These are phyloP conservation scores for Leptobrachium ailaonicum DNA, from an alignment of 2,113 vertebrate genomes.

Conservation along the genomic window DNA sequence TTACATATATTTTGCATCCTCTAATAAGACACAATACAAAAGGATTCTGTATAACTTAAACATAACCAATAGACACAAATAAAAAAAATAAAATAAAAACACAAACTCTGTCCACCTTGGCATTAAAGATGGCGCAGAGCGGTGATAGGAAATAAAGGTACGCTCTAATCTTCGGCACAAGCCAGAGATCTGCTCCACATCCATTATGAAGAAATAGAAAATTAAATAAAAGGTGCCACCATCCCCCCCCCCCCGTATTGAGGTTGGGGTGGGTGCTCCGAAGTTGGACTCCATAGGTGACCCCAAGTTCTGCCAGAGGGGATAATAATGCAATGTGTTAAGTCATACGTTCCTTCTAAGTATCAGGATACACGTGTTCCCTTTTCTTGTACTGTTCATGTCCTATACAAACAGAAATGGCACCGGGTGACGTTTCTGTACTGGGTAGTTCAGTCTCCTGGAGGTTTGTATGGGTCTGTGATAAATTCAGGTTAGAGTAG, in stretches of 20 bases:
- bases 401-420: not conserved
- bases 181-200: conserved; percentile 42
- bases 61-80: conserved; percentile 47
- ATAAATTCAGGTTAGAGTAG: conserved; percentile 3
- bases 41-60: conserved; percentile 50
- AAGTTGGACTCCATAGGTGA: conserved; percentile 3
- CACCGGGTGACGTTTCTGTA: not conserved
- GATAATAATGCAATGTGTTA: conserved; percentile 17
- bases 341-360: conserved; percentile 17
- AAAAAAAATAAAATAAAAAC: conserved; percentile 22
- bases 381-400: conserved; percentile 27
- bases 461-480: not conserved
- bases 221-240: conserved; percentile 46
- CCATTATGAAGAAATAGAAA: conserved; percentile 38
- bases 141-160: conserved; percentile 35
- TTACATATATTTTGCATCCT: conserved; percentile 50
- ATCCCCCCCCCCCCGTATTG: conserved; percentile 4
- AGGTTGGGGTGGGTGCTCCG: conserved; percentile 28
- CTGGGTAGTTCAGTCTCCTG: not conserved
- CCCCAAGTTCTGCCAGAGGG: conserved; percentile 23
- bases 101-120: conserved; percentile 32
- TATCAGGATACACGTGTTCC: conserved; percentile 32
- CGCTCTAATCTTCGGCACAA: conserved; percentile 25
- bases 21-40: conserved; percentile 50
- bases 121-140: conserved; percentile 19